A percentile compares a stretch with the other conserved stretches of the same genome.
Conservation (phyloP, 2,797 vertebrate genomes). For the Sarcoramphus papa region DNA sequence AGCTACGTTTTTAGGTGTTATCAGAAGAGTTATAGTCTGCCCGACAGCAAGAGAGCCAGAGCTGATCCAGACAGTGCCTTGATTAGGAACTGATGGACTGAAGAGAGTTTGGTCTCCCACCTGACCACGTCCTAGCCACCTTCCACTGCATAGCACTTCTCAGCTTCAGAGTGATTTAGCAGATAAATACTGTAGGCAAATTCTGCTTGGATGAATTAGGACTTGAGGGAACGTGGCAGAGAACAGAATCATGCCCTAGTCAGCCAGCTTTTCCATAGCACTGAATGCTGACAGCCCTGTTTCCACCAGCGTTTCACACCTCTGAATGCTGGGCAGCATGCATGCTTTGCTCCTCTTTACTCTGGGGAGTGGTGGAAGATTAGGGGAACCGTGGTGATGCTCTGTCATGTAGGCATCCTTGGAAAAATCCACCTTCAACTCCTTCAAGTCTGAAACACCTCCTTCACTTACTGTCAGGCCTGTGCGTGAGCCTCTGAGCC, state of each 20-base stretch:
- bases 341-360: neutral
- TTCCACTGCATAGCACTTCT: neutral
- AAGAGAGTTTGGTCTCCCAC: neutral
- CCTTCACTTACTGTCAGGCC: neutral
- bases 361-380: neutral
- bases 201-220: neutral
- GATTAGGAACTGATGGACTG: neutral
- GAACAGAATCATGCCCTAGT: neutral
- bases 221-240: neutral
- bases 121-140: neutral
- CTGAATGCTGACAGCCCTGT: neutral
- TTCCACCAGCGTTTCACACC: neutral
- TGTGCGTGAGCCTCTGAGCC: neutral
- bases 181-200: neutral
- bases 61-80: neutral
- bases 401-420: neutral
- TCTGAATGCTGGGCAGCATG: neutral
- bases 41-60: rapidly evolving
- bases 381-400: neutral
- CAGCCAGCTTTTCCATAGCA: neutral
- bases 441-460: neutral
- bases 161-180: neutral
- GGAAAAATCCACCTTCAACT: neutral
- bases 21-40: neutral
- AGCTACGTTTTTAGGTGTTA: neutral